Evolutionary conservation across 2,113 vertebrate genomes (phyloP).

Genomic region (Prinia subflava): DNA sequence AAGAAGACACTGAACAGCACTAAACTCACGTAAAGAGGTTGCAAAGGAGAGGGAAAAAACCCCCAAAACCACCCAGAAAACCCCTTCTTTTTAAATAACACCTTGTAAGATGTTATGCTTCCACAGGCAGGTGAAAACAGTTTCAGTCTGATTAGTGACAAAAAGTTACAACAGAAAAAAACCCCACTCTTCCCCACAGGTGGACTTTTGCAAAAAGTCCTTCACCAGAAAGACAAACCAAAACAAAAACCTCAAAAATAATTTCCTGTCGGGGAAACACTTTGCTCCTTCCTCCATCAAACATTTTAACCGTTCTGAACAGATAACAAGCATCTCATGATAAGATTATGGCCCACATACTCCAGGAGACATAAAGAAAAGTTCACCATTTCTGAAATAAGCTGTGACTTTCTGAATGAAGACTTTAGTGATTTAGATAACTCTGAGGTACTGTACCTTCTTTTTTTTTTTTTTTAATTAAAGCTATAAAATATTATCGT

Average conservation of each 20-base stretch:
- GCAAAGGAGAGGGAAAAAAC: not conserved
- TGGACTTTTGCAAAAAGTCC: conserved; percentile 26
- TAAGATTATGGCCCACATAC: not conserved
- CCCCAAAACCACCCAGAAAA: fast-evolving
- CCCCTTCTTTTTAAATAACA: not conserved
- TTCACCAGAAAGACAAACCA: not conserved
- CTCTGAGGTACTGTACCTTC: not conserved
- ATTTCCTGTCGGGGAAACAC: not conserved
- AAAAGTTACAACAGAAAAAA: not conserved
- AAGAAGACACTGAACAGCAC: not conserved
- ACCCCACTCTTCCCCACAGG: not conserved
- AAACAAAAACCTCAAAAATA: not conserved
- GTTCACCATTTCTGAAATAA: not conserved
- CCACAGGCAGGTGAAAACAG: not conserved
- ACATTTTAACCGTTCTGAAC: not conserved
- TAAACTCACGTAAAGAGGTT: not conserved
- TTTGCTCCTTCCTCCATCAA: not conserved
- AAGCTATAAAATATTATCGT: not conserved
- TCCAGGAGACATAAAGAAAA: not conserved
- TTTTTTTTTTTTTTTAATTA: not conserved
- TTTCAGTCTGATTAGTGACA: conserved; percentile 5
- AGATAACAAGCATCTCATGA: not conserved
- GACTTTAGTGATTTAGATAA: fast-evolving
- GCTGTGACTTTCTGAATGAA: not conserved
- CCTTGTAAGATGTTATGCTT: not conserved